Conservation (phyloP, 2,888 invertebrate genomes). For the Macropis europaea region DNA sequence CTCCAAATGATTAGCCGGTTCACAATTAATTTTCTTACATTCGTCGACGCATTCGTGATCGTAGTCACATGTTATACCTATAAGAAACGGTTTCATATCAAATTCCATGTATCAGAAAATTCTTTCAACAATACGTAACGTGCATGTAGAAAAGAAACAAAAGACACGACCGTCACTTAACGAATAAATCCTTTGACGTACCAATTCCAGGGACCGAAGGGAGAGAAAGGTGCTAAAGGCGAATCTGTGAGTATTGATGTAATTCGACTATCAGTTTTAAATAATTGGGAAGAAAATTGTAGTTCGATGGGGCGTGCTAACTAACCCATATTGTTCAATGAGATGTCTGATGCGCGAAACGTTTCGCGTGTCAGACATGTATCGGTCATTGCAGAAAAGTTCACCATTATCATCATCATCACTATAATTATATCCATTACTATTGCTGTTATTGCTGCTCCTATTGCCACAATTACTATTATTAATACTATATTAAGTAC, state of each 20-base stretch:
- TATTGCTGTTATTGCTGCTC: neutral
- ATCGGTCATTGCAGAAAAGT: neutral
- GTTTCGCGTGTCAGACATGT: neutral
- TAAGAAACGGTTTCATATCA: neutral
- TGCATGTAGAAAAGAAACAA: constrained; percentile 43
- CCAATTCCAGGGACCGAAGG: constrained; percentile 89
- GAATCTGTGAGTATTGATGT: constrained; percentile 86
- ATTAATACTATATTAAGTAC: neutral
- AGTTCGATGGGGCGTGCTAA: constrained; percentile 6
- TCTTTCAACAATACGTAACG: constrained; percentile 9
- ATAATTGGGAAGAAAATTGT: constrained; percentile 25
- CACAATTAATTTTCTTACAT: constrained; percentile 1
- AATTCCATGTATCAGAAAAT: neutral
- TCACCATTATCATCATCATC: constrained; percentile 1
- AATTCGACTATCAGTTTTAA: constrained; percentile 53
- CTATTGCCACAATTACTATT: too few species aligned
- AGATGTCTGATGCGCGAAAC: constrained; percentile 7
- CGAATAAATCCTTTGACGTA: constrained; percentile 60
- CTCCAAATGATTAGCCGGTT: neutral
- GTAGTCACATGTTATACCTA: constrained; percentile 12
- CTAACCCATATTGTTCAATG: constrained; percentile 16
- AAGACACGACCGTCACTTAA: constrained; percentile 46
- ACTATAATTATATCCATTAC: neutral
- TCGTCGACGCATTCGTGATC: constrained; percentile 15
- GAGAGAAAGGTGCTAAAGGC: constrained; percentile 93